Conservation (phyloP, 1,140 invertebrate genomes). For the Drosophila novamexicana region DNA sequence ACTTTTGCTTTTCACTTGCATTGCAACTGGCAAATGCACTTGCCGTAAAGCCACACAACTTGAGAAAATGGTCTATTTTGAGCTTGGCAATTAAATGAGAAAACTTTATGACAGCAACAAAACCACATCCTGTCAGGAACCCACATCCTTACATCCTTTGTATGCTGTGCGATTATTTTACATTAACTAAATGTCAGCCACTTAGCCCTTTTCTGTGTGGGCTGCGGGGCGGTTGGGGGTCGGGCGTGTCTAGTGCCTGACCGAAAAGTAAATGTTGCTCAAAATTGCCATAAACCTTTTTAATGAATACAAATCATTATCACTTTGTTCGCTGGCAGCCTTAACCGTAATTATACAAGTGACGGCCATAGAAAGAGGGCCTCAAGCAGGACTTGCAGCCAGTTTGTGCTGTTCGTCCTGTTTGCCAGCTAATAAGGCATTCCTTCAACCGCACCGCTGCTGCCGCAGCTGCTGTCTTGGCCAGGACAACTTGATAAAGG, state of each 20-base stretch:
- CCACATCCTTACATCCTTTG: constrained; percentile 10
- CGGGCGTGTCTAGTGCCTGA: constrained; percentile 10
- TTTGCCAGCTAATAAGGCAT: constrained; percentile 78
- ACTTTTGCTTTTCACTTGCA: constrained; percentile 13
- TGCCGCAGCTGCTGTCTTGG: not conserved
- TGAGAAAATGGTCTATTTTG: constrained; percentile 45
- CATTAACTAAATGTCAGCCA: constrained; percentile 54
- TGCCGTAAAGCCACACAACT: constrained; percentile 7
- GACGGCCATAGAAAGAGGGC: constrained; percentile 32
- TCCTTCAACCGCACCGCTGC: constrained; percentile 14
- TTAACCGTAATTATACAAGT: constrained; percentile 75
- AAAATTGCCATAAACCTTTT: constrained; percentile 82
- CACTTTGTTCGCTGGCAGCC: constrained; percentile 74
- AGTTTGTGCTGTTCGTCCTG: constrained; percentile 17
- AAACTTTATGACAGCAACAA: constrained; percentile 21
- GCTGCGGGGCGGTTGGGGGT: not conserved
- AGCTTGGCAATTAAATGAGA: constrained; percentile 61
- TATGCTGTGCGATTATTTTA: constrained; percentile 12
- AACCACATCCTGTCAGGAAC: constrained; percentile 13
- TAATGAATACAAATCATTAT: constrained; percentile 83
- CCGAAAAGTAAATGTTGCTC: constrained; percentile 72
- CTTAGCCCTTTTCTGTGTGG: constrained; percentile 31
- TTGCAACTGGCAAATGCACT: constrained; percentile 11
- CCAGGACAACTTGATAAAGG: constrained; percentile 75
- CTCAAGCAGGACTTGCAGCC: constrained; percentile 11